A percentile compares a stretch with the other conserved stretches of the same genome.
These are phyloP conservation scores for Chouioia cunea DNA, from an alignment of 2,888 invertebrate genomes.

Conservation along the genomic window DNA sequence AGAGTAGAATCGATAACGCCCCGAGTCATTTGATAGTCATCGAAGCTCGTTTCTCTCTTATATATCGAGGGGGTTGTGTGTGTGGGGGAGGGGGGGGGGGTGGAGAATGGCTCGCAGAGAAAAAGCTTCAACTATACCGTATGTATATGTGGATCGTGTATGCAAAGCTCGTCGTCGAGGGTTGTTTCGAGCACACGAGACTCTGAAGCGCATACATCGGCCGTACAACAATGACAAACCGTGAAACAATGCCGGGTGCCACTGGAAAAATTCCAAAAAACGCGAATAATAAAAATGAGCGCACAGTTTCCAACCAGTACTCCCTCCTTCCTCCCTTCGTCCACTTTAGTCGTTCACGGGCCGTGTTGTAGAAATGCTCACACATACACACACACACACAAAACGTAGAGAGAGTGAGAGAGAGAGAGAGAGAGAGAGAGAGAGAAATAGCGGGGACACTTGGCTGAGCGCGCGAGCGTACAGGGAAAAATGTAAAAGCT, in stretches of 20 bases:
- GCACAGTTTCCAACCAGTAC: constrained; percentile 6
- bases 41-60: constrained; percentile 50
- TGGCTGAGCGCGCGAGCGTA: constrained; percentile 32
- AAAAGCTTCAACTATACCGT: constrained; percentile 14
- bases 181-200: constrained; percentile 47
- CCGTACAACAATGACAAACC: constrained; percentile 67
- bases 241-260: constrained; percentile 68
- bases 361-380: constrained; percentile 1
- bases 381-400: constrained; percentile 44
- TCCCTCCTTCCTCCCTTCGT: background rate
- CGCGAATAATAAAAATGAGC: constrained; percentile 66
- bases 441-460: constrained; percentile 47
- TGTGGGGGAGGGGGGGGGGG: too few species aligned
- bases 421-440: constrained; percentile 54
- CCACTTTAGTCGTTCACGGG: constrained; percentile 12
- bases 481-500: constrained; percentile 64
- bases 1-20: constrained; percentile 65
- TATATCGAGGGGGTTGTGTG: constrained; percentile 1
- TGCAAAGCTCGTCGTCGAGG: constrained; percentile 40
- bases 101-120: too few species aligned
- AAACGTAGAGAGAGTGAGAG: constrained; percentile 39
- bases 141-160: background rate
- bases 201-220: constrained; percentile 34
- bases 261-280: constrained; percentile 69
- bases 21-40: constrained; percentile 67